Percentiles rank a stretch among this genome's conserved stretches.
Conservation (phyloP, 2,797 vertebrate genomes). For the Enteromius mattozi region DNA sequence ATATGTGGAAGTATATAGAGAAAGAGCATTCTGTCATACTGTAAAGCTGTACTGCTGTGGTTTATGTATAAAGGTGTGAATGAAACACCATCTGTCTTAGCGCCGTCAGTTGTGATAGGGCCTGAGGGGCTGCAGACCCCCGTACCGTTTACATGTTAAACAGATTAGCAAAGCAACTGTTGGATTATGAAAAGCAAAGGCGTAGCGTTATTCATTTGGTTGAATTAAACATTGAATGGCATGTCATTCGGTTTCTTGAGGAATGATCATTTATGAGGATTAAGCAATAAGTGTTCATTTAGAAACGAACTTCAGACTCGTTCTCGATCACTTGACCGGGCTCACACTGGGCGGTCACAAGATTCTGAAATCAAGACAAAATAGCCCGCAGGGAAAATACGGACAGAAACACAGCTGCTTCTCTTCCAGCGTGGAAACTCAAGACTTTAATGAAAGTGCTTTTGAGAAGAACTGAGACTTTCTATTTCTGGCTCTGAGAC, state of each 20-base stretch:
- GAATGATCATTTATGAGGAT: slow-evolving; percentile 12
- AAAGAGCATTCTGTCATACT: neutral
- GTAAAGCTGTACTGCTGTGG: neutral
- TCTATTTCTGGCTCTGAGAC: slow-evolving; percentile 37
- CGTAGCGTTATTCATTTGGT: neutral
- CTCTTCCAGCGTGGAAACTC: slow-evolving; percentile 9
- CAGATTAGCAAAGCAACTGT: slow-evolving; percentile 11
- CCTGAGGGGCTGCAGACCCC: slow-evolving; percentile 26
- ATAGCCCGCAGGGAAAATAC: neutral
- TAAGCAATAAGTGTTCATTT: neutral
- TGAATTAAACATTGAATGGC: slow-evolving; percentile 12
- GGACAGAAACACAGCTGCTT: slow-evolving; percentile 36
- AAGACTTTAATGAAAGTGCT: slow-evolving; percentile 33
- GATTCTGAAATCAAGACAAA: neutral
- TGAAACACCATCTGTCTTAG: slow-evolving; percentile 43
- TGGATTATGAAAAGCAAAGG: slow-evolving; percentile 34
- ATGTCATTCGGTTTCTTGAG: neutral
- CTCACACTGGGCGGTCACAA: slow-evolving; percentile 21
- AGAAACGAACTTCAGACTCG: neutral
- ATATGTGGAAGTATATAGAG: neutral
- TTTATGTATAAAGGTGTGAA: slow-evolving; percentile 44
- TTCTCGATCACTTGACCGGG: slow-evolving; percentile 6
- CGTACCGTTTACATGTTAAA: neutral
- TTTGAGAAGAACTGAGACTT: slow-evolving; percentile 46
- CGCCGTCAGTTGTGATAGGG: slow-evolving; percentile 1